Conservation (phyloP, 2,113 vertebrate species). For the Electrona antarctica region DNA sequence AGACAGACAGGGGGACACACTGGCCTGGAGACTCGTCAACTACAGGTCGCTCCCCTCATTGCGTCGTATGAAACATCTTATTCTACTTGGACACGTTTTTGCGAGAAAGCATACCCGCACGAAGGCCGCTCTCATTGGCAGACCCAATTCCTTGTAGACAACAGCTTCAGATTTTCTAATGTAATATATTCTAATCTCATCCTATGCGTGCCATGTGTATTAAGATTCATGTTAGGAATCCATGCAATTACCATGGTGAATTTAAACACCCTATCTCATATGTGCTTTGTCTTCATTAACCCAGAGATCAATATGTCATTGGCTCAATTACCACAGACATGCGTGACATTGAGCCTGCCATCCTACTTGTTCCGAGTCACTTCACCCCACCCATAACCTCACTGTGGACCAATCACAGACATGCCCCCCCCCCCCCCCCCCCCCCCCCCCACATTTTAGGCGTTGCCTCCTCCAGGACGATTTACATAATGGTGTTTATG, state of each 20-base stretch:
- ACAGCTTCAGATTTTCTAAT: conserved; percentile 27
- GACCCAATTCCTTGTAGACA: conserved; percentile 2
- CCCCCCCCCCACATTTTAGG: conserved; percentile 17
- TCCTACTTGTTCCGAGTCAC: conserved; percentile 70
- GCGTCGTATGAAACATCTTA: background rate
- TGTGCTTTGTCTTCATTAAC: conserved; percentile 77
- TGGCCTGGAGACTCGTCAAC: background rate
- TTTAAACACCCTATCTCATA: conserved; percentile 52
- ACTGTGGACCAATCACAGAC: conserved; percentile 1
- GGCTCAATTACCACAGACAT: conserved; percentile 68
- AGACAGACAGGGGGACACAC: background rate
- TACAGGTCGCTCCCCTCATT: background rate
- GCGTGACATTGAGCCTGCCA: conserved; percentile 64
- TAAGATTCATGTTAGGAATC: conserved; percentile 51
- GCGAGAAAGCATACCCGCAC: background rate
- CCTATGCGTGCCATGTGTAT: conserved; percentile 25
- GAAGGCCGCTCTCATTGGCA: conserved; percentile 12
- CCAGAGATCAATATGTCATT: conserved; percentile 73
- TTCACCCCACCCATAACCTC: conserved; percentile 55
- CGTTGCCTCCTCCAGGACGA: conserved; percentile 28
- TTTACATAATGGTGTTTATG: conserved; percentile 59
- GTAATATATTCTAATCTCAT: conserved; percentile 11
- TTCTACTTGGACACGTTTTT: conserved; percentile 2
- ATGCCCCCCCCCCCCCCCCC: background rate
- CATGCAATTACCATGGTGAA: conserved; percentile 47